These are phyloP conservation scores for Emmelina monodactyla DNA, from an alignment of 2,888 invertebrate species.

Conservation along the genomic window DNA sequence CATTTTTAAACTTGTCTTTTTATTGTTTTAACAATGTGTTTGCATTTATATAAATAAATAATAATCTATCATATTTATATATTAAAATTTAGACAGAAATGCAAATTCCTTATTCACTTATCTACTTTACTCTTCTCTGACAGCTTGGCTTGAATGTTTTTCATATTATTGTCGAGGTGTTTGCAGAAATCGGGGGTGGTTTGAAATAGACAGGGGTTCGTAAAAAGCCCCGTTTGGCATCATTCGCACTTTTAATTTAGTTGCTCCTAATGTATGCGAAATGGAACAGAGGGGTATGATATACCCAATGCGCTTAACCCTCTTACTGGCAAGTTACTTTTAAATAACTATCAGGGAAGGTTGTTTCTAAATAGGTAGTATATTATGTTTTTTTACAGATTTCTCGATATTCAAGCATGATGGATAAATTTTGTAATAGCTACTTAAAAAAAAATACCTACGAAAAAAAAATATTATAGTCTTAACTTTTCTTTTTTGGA, in stretches of 20 bases:
- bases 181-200: conserved; percentile 27
- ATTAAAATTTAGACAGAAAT: too few relatives aligned
- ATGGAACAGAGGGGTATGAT: conserved; percentile 35
- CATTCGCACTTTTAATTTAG: conserved; percentile 66
- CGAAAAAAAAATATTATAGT: too few relatives aligned
- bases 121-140: conserved; percentile 19
- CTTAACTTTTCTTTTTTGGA: too few relatives aligned
- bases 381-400: too few relatives aligned
- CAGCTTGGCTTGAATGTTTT: conserved; percentile 47
- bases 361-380: too few relatives aligned
- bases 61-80: too few relatives aligned
- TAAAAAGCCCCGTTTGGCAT: conserved; percentile 22
- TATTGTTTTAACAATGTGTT: too few relatives aligned
- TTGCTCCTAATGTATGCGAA: conserved; percentile 61
- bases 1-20: too few relatives aligned
- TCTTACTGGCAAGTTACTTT: conserved; percentile 39
- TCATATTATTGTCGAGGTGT: conserved; percentile 48
- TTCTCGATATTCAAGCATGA: too few relatives aligned
- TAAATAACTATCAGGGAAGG: conserved; percentile 50
- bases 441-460: too few relatives aligned
- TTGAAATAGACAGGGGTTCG: conserved; percentile 28
- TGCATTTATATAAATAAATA: too few relatives aligned
- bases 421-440: too few relatives aligned
- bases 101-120: conserved; percentile 52
- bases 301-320: conserved; percentile 19